A percentile compares a stretch with the other conserved stretches of the same genome.
These are phyloP conservation scores for Cygnus atratus DNA, from an alignment of 2,113 vertebrate genomes.

Conservation along the genomic window DNA sequence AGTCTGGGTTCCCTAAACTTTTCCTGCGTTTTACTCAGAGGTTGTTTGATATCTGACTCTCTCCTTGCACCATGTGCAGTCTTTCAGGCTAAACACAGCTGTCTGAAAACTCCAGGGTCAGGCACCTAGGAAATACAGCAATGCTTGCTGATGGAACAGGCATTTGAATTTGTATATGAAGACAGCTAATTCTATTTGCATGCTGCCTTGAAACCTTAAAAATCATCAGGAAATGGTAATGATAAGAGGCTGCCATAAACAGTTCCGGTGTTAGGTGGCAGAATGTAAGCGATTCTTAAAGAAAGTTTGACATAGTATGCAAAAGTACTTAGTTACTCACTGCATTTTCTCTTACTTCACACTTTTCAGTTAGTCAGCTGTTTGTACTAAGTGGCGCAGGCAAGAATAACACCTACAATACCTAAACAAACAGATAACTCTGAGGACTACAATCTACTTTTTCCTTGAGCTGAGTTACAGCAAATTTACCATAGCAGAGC, in stretches of 20 bases:
- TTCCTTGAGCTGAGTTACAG: not conserved
- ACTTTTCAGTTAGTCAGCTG: not conserved
- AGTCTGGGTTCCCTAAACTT: not conserved
- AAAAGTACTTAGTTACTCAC: not conserved
- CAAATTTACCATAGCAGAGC: not conserved
- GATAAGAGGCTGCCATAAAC: not conserved
- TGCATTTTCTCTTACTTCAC: not conserved
- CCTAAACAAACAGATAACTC: not conserved
- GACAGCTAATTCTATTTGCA: not conserved
- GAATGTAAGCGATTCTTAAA: not conserved
- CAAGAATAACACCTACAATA: rapidly evolving
- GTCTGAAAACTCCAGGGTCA: not conserved
- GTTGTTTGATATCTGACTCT: not conserved
- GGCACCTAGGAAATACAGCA: not conserved
- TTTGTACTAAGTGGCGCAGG: not conserved
- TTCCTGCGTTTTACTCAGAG: not conserved
- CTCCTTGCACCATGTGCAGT: rapidly evolving
- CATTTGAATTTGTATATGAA: not conserved
- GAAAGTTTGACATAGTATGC: not conserved
- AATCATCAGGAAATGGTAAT: not conserved
- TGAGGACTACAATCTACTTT: not conserved
- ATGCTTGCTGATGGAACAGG: not conserved
- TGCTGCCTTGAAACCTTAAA: not conserved
- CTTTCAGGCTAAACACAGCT: not conserved
- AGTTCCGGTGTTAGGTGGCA: not conserved